Conservation (phyloP, 2,797 vertebrate species). For the Halcyon chelicuti region DNA sequence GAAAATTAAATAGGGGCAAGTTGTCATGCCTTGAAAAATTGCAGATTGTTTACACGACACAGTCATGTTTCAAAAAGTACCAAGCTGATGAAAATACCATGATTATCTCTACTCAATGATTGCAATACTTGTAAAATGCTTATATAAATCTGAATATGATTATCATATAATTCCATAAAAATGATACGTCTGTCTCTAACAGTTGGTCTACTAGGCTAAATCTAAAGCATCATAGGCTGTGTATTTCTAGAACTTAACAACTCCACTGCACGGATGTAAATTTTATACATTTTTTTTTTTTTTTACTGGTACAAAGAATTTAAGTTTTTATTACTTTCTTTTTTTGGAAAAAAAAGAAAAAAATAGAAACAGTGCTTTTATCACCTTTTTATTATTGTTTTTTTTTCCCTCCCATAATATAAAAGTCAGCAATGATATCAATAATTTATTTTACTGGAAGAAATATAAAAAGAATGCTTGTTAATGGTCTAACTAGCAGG, state of each 20-base stretch:
- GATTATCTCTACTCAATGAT: slow-evolving; percentile 88
- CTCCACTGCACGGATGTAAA: slow-evolving; percentile 94
- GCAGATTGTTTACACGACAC: slow-evolving; percentile 89
- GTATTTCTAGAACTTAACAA: slow-evolving; percentile 93
- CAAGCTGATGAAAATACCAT: slow-evolving; percentile 88
- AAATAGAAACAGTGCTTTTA: slow-evolving; percentile 92
- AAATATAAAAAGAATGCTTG: slow-evolving; percentile 94
- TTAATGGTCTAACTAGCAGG: slow-evolving; percentile 86
- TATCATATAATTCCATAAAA: slow-evolving; percentile 90
- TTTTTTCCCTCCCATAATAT: slow-evolving; percentile 90
- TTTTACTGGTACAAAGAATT: slow-evolving; percentile 90
- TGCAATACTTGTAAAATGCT: slow-evolving; percentile 92
- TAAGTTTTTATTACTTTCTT: slow-evolving; percentile 88
- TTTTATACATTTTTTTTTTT: slow-evolving; percentile 88
- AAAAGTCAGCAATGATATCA: slow-evolving; percentile 96
- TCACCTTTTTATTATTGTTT: slow-evolving; percentile 86
- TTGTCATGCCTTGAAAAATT: slow-evolving; percentile 84
- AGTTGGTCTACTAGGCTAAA: slow-evolving; percentile 91
- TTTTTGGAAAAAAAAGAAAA: slow-evolving; percentile 86
- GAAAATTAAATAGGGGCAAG: slow-evolving; percentile 50
- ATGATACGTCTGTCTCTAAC: slow-evolving; percentile 91
- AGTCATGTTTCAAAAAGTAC: slow-evolving; percentile 87
- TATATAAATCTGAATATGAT: slow-evolving; percentile 93
- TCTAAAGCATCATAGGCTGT: slow-evolving; percentile 93
- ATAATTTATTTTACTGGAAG: slow-evolving; percentile 94